Evolutionary conservation across 37 sponge, comb jelly and placozoan genomes (phyloP).

Genomic region (Mnemiopsis leidyi): DNA sequence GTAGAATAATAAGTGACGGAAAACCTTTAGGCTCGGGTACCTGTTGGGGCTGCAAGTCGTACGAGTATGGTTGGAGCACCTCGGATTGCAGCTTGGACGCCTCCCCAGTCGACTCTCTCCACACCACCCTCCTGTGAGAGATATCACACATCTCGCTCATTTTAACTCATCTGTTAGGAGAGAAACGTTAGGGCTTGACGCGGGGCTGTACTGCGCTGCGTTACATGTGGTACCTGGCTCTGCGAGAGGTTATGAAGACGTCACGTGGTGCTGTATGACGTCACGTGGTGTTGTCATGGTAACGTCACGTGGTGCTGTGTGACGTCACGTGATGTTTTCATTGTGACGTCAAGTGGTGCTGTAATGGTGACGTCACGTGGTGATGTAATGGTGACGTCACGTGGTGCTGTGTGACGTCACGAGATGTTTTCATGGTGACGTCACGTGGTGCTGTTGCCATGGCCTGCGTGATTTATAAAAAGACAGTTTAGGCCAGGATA

Average conservation of each 20-base stretch:
- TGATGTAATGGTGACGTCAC: not conserved
- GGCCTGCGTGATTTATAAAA: not conserved
- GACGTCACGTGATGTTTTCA: not conserved
- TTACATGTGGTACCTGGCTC: no score
- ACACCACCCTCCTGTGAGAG: constrained; percentile 25
- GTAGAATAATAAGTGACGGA: no score
- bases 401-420: no score
- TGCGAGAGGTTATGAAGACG: not conserved
- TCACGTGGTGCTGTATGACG: not conserved
- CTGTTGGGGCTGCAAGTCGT: constrained; percentile 29
- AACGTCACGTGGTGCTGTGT: no score
- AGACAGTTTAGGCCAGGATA: not conserved
- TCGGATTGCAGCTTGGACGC: constrained; percentile 1
- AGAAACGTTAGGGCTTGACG: no score
- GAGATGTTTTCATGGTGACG: not conserved
- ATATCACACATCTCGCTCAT: no score
- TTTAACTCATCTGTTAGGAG: no score
- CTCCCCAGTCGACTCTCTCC: constrained; percentile 13
- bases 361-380: not conserved
- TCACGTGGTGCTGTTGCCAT: not conserved
- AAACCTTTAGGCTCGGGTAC: constrained; percentile 45
- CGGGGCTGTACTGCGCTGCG: no score
- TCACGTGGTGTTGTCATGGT: not conserved
- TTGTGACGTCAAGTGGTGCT: not conserved
- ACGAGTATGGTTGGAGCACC: not conserved